These are phyloP conservation scores for Eolophus roseicapilla DNA, from an alignment of 2,113 vertebrate species.

Conservation along the genomic window DNA sequence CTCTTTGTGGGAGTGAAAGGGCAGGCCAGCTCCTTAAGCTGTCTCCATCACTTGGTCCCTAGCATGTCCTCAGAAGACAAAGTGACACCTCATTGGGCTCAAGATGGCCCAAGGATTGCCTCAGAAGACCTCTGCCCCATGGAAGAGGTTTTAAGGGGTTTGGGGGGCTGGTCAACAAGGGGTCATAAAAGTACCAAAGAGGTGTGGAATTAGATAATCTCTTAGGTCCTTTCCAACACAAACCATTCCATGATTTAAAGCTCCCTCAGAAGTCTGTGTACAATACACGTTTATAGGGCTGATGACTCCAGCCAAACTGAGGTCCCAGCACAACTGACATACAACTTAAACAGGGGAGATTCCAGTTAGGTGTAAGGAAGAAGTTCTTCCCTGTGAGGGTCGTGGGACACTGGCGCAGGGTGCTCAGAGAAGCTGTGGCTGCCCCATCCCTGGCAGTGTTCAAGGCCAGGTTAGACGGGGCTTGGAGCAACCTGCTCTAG, in stretches of 20 bases:
- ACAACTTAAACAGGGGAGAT: neutral
- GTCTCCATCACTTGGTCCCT: neutral
- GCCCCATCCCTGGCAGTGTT: neutral
- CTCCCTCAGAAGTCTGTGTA: neutral
- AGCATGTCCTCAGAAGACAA: neutral
- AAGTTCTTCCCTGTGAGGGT: neutral
- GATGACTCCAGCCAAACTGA: neutral
- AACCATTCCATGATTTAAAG: neutral
- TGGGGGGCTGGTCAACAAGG: neutral
- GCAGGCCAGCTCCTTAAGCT: neutral
- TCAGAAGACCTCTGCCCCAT: neutral
- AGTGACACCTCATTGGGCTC: neutral
- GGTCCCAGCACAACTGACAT: neutral
- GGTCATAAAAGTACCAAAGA: neutral
- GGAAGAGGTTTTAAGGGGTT: neutral
- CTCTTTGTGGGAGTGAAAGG: rapidly evolving
- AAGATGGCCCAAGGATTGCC: neutral
- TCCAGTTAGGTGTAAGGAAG: neutral
- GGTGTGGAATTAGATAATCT: neutral
- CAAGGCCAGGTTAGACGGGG: neutral
- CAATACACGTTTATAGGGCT: neutral
- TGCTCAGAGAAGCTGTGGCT: neutral
- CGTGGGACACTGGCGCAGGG: neutral
- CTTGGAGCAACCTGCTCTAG: neutral
- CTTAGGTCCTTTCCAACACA: neutral